Evolutionary conservation across 2,113 vertebrate species (phyloP).

Genomic region (Dromiciops gliroides): DNA sequence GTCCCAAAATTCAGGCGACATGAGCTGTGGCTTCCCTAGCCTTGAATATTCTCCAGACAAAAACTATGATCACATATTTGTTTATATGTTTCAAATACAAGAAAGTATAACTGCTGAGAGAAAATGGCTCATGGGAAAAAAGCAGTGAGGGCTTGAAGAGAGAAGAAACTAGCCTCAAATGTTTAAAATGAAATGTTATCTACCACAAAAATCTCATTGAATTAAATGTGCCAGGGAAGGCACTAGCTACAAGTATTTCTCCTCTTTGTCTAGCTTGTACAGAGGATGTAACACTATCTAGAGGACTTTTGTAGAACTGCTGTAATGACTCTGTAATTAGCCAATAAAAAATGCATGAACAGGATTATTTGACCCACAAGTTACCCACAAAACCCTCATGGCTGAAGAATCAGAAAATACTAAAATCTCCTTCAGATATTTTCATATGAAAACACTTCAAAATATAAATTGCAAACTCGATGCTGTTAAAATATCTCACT

Average conservation of each 20-base stretch:
- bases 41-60: not conserved
- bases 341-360: constrained; percentile 81
- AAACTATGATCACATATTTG: not conserved
- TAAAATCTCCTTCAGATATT: not conserved
- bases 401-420: not conserved
- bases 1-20: not conserved
- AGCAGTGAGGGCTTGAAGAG: not conserved
- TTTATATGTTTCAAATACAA: not conserved
- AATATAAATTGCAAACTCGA: not conserved
- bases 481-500: not conserved
- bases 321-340: constrained; percentile 86
- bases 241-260: not conserved
- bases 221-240: not conserved
- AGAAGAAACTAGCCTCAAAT: not conserved
- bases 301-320: constrained; percentile 74
- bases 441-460: not conserved
- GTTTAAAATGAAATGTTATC: not conserved
- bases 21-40: not conserved
- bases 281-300: constrained; percentile 75
- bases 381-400: not conserved
- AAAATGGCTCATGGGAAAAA: not conserved
- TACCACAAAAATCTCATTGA: not conserved
- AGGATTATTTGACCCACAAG: not conserved
- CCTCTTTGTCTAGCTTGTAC: not conserved
- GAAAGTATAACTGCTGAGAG: not conserved